Percentiles rank a stretch among this genome's conserved stretches.
These are phyloP conservation scores for Eurytoma adleriae DNA, from an alignment of 2,888 invertebrate genomes.

Conservation along the genomic window DNA sequence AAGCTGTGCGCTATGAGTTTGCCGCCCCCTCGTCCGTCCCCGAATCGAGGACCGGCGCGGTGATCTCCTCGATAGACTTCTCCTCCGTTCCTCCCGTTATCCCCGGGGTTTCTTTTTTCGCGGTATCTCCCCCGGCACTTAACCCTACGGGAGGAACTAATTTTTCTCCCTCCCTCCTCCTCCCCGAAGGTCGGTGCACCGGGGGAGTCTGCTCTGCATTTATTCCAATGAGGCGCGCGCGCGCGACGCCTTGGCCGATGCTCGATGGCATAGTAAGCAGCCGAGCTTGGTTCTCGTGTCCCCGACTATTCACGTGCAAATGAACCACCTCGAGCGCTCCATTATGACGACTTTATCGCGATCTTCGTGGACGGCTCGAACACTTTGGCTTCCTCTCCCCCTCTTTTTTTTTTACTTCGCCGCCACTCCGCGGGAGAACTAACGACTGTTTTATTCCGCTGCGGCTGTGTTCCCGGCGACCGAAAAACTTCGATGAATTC, in stretches of 20 bases:
- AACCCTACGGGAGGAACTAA: neutral
- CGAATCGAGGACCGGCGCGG: neutral
- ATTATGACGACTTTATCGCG: constrained; percentile 30
- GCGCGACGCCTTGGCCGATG: constrained; percentile 59
- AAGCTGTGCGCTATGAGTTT: constrained; percentile 58
- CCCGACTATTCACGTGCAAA: constrained; percentile 38
- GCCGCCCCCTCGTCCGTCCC: constrained; percentile 52
- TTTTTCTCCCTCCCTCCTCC: neutral
- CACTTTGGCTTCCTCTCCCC: neutral
- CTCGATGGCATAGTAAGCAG: constrained; percentile 16
- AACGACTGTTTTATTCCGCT: constrained; percentile 28
- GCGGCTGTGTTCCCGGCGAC: neutral
- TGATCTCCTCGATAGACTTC: neutral
- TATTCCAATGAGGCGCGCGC: constrained; percentile 65
- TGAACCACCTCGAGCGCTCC: constrained; percentile 23
- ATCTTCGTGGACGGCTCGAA: neutral
- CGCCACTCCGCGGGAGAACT: neutral
- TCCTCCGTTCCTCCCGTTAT: constrained; percentile 20
- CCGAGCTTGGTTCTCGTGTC: constrained; percentile 27
- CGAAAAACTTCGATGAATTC: constrained; percentile 32
- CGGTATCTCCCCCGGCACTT: neutral
- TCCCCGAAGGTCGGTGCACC: constrained; percentile 18
- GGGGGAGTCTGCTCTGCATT: constrained; percentile 66
- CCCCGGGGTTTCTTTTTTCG: neutral
- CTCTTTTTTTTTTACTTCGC: neutral